Evolutionary conservation across 2,113 vertebrate genomes (phyloP).

Genomic region (Peromyscus maniculatus): DNA sequence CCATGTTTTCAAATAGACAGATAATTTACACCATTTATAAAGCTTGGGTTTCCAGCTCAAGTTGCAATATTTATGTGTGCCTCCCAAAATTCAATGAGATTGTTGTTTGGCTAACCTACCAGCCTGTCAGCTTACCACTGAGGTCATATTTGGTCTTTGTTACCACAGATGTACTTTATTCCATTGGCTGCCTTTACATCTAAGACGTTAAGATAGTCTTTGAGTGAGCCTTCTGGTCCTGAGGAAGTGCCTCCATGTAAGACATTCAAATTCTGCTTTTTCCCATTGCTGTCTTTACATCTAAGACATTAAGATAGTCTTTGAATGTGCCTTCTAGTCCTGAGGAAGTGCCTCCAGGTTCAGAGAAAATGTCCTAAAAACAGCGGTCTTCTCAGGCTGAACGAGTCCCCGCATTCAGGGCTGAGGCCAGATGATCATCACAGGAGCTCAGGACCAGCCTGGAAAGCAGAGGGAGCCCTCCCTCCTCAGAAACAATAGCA

Average conservation of each 20-base stretch:
- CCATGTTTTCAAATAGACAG: constrained; percentile 62
- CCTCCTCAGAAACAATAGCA: neutral
- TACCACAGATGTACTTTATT: constrained; percentile 56
- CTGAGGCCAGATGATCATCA: neutral
- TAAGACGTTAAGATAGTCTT: constrained; percentile 48
- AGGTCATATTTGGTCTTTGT: constrained; percentile 71
- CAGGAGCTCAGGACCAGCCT: neutral
- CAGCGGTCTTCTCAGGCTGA: neutral
- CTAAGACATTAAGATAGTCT: constrained; percentile 33
- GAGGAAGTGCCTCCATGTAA: neutral
- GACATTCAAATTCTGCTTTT: constrained; percentile 67
- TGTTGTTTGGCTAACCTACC: constrained; percentile 44
- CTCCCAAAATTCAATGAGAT: constrained; percentile 47
- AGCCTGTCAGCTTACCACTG: constrained; percentile 32
- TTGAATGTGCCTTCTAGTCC: constrained; percentile 55
- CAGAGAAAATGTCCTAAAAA: neutral
- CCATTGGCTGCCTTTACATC: constrained; percentile 68
- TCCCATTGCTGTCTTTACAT: constrained; percentile 67
- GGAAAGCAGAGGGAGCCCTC: neutral
- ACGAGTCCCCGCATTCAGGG: neutral
- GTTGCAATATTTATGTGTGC: constrained; percentile 63
- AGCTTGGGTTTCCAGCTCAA: constrained; percentile 54
- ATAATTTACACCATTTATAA: constrained; percentile 62
- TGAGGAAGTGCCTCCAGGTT: neutral
- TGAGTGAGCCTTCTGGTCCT: constrained; percentile 46